These are phyloP conservation scores for Poeciliopsis prolifica DNA, from an alignment of 2,113 vertebrate species.

Conservation along the genomic window DNA sequence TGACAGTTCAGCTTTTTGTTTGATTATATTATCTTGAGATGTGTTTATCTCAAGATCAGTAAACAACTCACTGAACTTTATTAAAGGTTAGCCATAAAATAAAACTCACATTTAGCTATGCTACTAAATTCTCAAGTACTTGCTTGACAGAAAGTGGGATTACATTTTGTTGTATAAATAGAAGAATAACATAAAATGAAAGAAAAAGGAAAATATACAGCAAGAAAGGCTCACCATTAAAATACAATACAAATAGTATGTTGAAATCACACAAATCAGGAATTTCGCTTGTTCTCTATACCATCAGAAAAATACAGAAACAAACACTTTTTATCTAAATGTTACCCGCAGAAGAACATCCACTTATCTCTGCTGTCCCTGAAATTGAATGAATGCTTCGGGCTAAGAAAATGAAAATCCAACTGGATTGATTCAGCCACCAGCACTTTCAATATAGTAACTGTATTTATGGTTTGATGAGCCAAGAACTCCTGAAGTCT, in stretches of 20 bases:
- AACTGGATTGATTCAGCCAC: slow-evolving; percentile 45
- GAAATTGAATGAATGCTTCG: slow-evolving; percentile 42
- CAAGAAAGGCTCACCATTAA: background rate
- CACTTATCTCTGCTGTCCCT: slow-evolving; percentile 53
- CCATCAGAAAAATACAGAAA: background rate
- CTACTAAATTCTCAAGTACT: background rate
- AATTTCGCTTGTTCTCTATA: slow-evolving; percentile 16
- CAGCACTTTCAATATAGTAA: slow-evolving; percentile 33
- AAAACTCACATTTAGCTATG: background rate
- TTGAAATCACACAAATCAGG: slow-evolving; percentile 2
- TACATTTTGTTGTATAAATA: background rate
- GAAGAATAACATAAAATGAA: background rate
- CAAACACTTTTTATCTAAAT: slow-evolving; percentile 11
- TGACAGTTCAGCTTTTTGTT: background rate
- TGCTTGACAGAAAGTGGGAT: background rate
- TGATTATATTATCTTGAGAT: background rate
- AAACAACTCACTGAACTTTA: background rate
- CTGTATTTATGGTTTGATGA: slow-evolving; percentile 35
- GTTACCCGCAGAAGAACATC: slow-evolving; percentile 37
- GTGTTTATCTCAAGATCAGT: background rate
- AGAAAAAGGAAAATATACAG: background rate
- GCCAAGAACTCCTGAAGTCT: slow-evolving; percentile 29
- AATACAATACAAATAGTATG: background rate
- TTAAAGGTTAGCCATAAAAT: background rate
- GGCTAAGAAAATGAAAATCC: slow-evolving; percentile 26